phyloP scores from a whole-genome alignment of 2,888 invertebrate species.

The Ochropleura leucogaster region DNA sequence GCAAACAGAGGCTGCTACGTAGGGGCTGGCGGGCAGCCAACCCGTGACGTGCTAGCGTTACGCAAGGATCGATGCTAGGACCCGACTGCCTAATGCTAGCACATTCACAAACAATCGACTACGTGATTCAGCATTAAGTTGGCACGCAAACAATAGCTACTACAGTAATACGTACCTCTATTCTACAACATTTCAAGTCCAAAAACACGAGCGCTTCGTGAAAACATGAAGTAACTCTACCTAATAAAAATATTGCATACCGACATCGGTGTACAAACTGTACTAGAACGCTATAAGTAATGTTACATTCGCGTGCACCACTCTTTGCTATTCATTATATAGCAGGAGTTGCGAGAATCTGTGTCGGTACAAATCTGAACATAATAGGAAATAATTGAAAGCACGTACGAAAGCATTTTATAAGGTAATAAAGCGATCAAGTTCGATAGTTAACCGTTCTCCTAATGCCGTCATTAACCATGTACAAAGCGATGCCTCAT shows the following conservation, averaged over 20 bases:
- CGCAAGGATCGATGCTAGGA: conserved; percentile 70
- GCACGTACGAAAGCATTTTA: conserved; percentile 39
- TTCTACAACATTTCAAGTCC: conserved; percentile 37
- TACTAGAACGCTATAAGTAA: conserved; percentile 64
- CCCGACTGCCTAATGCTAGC: conserved; percentile 56
- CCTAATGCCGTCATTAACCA: conserved; percentile 36
- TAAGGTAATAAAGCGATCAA: conserved; percentile 39
- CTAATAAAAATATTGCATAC: conserved; percentile 50
- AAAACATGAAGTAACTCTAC: conserved; percentile 57
- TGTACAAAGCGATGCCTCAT: conserved; percentile 26
- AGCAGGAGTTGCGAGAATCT: conserved; percentile 65
- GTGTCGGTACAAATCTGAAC: conserved; percentile 56
- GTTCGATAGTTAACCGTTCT: conserved; percentile 37
- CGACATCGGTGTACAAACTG: conserved; percentile 28
- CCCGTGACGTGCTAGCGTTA: conserved; percentile 68
- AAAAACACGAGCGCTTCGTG: conserved; percentile 47
- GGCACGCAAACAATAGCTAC: conserved; percentile 53
- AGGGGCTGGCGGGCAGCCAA: conserved; percentile 74
- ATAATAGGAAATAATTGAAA: conserved; percentile 46
- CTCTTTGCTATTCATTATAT: conserved; percentile 70
- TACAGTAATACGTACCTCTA: conserved; percentile 30
- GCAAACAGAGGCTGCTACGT: conserved; percentile 61
- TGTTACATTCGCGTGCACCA: conserved; percentile 73
- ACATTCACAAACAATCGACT: conserved; percentile 61
- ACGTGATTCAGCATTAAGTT: conserved; percentile 57